These are phyloP conservation scores for Andrena haemorrhoa DNA, from an alignment of 2,888 invertebrate genomes.

Conservation along the genomic window DNA sequence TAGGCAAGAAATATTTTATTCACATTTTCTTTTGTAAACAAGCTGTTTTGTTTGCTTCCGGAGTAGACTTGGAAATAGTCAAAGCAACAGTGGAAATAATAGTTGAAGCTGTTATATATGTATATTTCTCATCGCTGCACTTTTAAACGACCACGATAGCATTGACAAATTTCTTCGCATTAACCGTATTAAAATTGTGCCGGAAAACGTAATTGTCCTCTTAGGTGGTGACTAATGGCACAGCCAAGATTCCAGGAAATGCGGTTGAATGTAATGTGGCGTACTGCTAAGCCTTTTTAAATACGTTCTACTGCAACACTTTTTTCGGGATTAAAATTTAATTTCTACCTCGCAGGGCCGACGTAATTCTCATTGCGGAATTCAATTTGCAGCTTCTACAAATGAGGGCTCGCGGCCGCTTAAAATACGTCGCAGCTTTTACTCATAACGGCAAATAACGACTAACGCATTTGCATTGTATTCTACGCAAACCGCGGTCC, in stretches of 20 bases:
- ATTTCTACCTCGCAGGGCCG: background rate
- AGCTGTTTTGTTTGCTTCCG: too few species aligned
- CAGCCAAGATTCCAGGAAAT: background rate
- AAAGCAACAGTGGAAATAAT: too few species aligned
- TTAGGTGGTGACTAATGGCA: constrained; percentile 31
- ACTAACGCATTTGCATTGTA: constrained; percentile 12
- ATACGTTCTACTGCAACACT: background rate
- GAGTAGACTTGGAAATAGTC: too few species aligned
- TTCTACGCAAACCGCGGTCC: background rate
- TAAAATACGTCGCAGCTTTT: constrained; percentile 8
- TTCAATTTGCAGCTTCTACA: constrained; percentile 34
- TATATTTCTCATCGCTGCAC: too few species aligned
- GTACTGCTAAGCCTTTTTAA: constrained; percentile 22
- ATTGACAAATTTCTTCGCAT: background rate
- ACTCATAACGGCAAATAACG: constrained; percentile 9
- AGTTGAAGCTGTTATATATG: too few species aligned
- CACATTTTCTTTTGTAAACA: background rate
- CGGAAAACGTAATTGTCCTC: constrained; percentile 27
- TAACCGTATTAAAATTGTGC: constrained; percentile 16
- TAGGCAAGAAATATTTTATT: background rate
- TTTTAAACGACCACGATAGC: background rate
- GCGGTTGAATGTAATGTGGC: constrained; percentile 37
- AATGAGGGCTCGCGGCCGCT: background rate
- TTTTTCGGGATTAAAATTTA: constrained; percentile 6
- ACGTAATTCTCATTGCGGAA: constrained; percentile 18